Evolutionary conservation across 2,888 invertebrate genomes (phyloP), one percentile per base, ranked within the genome.

Genomic region (Tortricodes alternella): DNA sequence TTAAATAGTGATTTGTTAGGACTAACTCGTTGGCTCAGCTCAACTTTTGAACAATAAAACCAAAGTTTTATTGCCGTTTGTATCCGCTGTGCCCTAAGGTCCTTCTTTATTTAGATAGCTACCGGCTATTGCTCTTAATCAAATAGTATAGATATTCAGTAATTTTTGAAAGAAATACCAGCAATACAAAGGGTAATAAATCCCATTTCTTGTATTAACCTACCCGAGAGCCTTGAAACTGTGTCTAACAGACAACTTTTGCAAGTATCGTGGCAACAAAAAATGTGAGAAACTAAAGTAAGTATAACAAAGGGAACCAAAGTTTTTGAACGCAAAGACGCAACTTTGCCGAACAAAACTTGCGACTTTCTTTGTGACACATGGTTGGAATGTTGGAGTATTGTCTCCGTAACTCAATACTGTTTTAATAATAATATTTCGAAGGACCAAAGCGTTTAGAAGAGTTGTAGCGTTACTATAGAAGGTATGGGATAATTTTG

Each of bases 251-350:
- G 32, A 15, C 39, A 35, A 56, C 56, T 57, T 52, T 39, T 7
- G 27, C 24, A 24, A 57, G 52, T 52, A 46, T 57, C 35, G 38
- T 18, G 23, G 21, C 29, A 38, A 16, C 51, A 57, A 57, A 55
- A 57, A 57, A 51, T 48, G 48, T 44, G 37, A 41, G 24, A 34
- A 58, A 53, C 53, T 48, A 34, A 58, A 53, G 46, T 50, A 50
- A 43, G 38, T 48, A 38, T 44, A 48, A 48, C 53, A 53, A 58
- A 58, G 37, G 39, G 48, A 39, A 27, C 19, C 38, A 9, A 58
- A 58, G 53, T 58, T 58, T 58, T 23, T 34, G 29, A 48, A 48
- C 46, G 58, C 34, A 19, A 58, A 53, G 53, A 58, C 44, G 53
- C 43, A 58, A 58, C 43, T 58, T 58, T 37, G 23, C 29, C 38